These are phyloP conservation scores for Epizoanthus scotinus DNA, from an alignment of 92 coral and sea anemone species.

Conservation along the genomic window DNA sequence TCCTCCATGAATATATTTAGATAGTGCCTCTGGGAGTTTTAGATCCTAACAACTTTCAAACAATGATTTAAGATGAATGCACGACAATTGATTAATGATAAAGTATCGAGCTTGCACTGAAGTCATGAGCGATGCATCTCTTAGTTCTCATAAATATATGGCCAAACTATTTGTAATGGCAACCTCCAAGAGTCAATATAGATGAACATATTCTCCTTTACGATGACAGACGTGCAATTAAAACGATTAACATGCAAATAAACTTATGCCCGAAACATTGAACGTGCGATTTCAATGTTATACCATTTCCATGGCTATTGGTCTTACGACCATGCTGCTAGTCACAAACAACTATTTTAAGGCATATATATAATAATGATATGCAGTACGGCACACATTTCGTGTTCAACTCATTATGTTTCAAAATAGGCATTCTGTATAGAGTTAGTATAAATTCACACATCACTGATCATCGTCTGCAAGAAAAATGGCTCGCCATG, in stretches of 20 bases:
- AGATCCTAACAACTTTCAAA: too few species aligned
- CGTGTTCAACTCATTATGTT: neutral
- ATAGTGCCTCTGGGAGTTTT: too few species aligned
- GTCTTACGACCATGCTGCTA: neutral
- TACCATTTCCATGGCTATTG: neutral
- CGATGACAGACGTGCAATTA: neutral
- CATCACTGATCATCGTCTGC: neutral
- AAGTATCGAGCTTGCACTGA: neutral
- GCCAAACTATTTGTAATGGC: neutral
- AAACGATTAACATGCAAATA: neutral
- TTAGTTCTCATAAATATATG: neutral
- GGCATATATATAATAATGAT: neutral
- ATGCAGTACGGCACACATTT: neutral
- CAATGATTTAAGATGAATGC: too few species aligned
- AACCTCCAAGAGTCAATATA: neutral
- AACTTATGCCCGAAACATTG: neutral
- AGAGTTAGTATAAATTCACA: neutral
- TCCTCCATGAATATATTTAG: neutral
- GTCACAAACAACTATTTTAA: neutral
- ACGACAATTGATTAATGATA: neutral
- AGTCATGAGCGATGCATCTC: neutral
- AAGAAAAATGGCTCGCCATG: too few species aligned
- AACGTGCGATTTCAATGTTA: too few species aligned
- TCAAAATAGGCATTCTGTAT: neutral
- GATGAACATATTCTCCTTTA: neutral